Evolutionary conservation across 2,888 invertebrate species (phyloP).

Genomic region (Biston betularia): DNA sequence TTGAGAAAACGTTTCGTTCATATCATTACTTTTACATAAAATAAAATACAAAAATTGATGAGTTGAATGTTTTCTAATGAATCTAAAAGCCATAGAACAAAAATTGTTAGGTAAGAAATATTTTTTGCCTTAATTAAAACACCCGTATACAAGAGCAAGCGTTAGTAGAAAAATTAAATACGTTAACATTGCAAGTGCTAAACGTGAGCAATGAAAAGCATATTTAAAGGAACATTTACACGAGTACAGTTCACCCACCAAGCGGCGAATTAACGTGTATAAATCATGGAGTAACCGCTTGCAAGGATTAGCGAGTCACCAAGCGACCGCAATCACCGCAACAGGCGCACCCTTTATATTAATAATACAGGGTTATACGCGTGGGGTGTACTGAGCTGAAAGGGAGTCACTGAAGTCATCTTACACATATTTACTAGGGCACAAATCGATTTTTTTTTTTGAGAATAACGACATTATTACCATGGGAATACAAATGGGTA

Average conservation of each 20-base stretch:
- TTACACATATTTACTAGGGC: no score
- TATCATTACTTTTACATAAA: no score
- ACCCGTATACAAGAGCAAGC: no score
- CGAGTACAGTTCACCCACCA: conserved; percentile 46
- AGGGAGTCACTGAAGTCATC: no score
- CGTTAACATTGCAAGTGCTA: background rate
- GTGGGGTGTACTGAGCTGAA: background rate
- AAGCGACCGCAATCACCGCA: conserved; percentile 57
- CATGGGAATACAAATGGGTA: no score
- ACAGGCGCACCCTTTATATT: conserved; percentile 49
- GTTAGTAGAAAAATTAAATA: background rate
- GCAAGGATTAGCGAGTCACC: conserved; percentile 72
- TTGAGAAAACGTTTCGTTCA: background rate
- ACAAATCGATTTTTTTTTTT: no score
- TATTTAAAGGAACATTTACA: conserved; percentile 66
- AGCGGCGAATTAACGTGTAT: conserved; percentile 74
- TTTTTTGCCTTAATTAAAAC: no score
- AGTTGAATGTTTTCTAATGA: no score
- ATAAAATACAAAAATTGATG: no score
- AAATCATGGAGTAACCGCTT: conserved; percentile 74
- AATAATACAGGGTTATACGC: conserved; percentile 31
- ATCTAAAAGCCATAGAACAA: no score
- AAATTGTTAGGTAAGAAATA: no score
- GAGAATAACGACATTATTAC: no score
- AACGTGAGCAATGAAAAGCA: conserved; percentile 50